A percentile compares a stretch with the other conserved stretches of the same genome.
These are phyloP conservation scores for Dendrolimus pini DNA, from an alignment of 2,888 invertebrate species.

Conservation along the genomic window DNA sequence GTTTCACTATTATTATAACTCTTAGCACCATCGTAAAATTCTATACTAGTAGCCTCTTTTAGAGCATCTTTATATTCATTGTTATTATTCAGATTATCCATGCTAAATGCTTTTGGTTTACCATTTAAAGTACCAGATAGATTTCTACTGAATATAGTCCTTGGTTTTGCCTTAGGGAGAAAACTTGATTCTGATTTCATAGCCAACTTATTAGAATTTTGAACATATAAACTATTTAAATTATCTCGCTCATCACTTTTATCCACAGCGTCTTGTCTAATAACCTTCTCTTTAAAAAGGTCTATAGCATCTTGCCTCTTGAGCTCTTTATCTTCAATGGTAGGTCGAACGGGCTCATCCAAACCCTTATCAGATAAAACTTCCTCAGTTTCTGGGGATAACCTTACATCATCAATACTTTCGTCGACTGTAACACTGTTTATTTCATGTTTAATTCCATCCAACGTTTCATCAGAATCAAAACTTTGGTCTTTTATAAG, in stretches of 20 bases:
- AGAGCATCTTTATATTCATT: constrained; percentile 44
- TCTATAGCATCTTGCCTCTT: constrained; percentile 55
- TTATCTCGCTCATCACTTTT: constrained; percentile 19
- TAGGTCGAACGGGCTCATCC: constrained; percentile 29
- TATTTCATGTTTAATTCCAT: constrained; percentile 39
- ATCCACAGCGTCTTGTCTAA: constrained; percentile 35
- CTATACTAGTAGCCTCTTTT: constrained; percentile 61
- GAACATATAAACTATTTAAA: constrained; percentile 23
- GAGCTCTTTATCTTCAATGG: constrained; percentile 39
- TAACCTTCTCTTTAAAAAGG: constrained; percentile 26
- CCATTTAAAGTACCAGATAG: constrained; percentile 50
- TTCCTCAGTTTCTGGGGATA: constrained; percentile 20
- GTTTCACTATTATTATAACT: constrained; percentile 32
- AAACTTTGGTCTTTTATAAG: constrained; percentile 23
- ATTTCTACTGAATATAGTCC: constrained; percentile 43
- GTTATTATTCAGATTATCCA: constrained; percentile 49
- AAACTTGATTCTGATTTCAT: constrained; percentile 39
- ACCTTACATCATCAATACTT: constrained; percentile 44
- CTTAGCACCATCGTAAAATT: constrained; percentile 35
- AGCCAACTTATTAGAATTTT: constrained; percentile 22
- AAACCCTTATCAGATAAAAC: constrained; percentile 18
- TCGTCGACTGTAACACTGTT: constrained; percentile 55
- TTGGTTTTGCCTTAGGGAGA: constrained; percentile 25
- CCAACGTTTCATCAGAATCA: constrained; percentile 15
- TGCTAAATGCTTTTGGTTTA: constrained; percentile 62